Percentiles rank a stretch among this genome's conserved stretches.
Evolutionary conservation across 2,113 vertebrate species (phyloP).

Genomic region (Fukomys damarensis): DNA sequence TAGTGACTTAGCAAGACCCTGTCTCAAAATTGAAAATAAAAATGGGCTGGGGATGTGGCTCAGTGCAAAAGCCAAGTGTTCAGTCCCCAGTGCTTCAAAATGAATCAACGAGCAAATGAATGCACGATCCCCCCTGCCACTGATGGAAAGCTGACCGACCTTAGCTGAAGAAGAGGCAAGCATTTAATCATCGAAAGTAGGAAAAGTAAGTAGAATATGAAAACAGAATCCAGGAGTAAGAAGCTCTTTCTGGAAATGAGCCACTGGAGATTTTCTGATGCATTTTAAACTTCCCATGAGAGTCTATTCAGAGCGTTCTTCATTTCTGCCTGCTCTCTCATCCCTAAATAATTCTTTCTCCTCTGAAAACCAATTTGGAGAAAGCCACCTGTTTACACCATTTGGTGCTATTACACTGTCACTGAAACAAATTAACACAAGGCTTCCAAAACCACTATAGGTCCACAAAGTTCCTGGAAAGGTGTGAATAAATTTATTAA

Average conservation of each 20-base stretch:
- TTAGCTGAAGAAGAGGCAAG: background rate
- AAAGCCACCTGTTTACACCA: background rate
- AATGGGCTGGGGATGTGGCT: background rate
- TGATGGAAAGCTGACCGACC: background rate
- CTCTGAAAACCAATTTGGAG: background rate
- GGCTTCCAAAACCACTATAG: background rate
- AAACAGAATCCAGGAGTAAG: background rate
- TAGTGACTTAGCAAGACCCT: background rate
- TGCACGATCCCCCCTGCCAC: background rate
- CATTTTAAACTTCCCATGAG: background rate
- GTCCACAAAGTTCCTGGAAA: background rate
- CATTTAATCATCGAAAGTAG: background rate
- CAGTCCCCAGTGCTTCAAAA: background rate
- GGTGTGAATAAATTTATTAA: background rate
- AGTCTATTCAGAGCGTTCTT: background rate
- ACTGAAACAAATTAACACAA: background rate
- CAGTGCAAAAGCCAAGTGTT: background rate
- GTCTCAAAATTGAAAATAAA: background rate
- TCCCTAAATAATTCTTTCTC: background rate
- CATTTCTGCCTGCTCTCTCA: background rate
- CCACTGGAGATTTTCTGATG: background rate
- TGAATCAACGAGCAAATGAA: background rate
- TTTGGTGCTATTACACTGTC: background rate
- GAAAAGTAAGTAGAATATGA: background rate
- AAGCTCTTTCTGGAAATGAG: constrained; percentile 11